Conservation (phyloP, 2,888 invertebrate genomes). For the Polydrusus cervinus region DNA sequence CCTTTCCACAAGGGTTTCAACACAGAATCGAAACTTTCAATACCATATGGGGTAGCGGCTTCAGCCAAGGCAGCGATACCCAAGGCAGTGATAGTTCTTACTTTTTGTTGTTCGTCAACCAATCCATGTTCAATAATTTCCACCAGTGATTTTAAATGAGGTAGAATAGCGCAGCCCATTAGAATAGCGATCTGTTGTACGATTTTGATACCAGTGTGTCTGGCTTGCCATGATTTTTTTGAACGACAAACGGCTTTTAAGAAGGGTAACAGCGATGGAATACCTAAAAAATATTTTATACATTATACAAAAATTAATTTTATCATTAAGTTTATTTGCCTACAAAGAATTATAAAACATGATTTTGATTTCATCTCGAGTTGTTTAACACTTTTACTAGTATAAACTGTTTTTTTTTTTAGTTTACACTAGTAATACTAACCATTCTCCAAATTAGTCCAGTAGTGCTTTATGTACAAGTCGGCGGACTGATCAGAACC, state of each 20-base stretch:
- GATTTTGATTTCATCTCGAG: no score
- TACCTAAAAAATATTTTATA: constrained; percentile 75
- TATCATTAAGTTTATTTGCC: no score
- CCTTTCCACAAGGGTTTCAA: constrained; percentile 99
- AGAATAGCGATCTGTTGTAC: constrained; percentile 99
- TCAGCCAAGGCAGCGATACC: constrained; percentile 99
- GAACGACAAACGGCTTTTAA: constrained; percentile 99
- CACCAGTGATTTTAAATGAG: constrained; percentile 97
- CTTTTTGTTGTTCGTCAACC: constrained; percentile 99
- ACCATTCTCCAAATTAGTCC: no score
- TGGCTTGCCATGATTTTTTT: constrained; percentile 99
- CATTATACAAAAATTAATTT: no score
- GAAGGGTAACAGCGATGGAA: constrained; percentile 97
- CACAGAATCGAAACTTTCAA: constrained; percentile 99
- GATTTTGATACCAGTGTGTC: constrained; percentile 99
- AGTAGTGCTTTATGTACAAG: no score
- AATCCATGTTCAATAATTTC: constrained; percentile 99
- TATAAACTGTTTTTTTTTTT: no score
- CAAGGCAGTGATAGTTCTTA: constrained; percentile 98
- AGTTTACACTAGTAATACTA: no score
- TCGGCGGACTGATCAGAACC: no score
- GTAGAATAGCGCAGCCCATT: constrained; percentile 99
- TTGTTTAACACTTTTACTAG: no score
- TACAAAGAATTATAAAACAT: no score
- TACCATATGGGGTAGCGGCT: constrained; percentile 99